A percentile compares a stretch with the other conserved stretches of the same genome.
phyloP scores from a whole-genome alignment of 1,140 invertebrate genomes.

The Pinna nobilis region DNA sequence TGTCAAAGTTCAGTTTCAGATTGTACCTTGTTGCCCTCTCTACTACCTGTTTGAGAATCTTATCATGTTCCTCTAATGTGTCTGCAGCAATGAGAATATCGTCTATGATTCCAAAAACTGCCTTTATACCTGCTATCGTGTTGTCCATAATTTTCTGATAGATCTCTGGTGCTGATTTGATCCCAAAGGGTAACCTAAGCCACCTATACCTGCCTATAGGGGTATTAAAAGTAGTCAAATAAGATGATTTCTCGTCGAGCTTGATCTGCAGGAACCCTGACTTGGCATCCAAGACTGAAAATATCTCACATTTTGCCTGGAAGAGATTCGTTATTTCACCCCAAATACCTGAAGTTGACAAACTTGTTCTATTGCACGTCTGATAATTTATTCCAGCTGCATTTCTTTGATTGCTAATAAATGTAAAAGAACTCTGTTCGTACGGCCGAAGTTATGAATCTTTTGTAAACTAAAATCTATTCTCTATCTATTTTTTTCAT shows the following conservation, averaged over 20 bases:
- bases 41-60: slow-evolving; percentile 63
- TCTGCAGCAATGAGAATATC: slow-evolving; percentile 55
- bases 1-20: slow-evolving; percentile 47
- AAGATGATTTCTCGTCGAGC: slow-evolving; percentile 22
- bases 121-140: slow-evolving; percentile 8
- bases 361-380: no score
- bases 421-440: no score
- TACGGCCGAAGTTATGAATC: no score
- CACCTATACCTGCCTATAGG: slow-evolving; percentile 54
- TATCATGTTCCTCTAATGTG: slow-evolving; percentile 44
- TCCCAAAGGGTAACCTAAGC: slow-evolving; percentile 63
- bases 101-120: slow-evolving; percentile 63
- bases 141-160: slow-evolving; percentile 65
- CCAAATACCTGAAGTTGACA: no score
- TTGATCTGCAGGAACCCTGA: slow-evolving; percentile 41
- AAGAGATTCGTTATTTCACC: no score
- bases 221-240: slow-evolving; percentile 31
- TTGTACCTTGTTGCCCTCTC: slow-evolving; percentile 61
- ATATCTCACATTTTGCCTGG: no score
- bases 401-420: no score
- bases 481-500: no score
- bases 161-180: slow-evolving; percentile 55
- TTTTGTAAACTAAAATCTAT: no score
- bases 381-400: no score
- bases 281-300: slow-evolving; percentile 59